Base-by-base conservation (phyloP, 2,113 vertebrate species). In the Cyprinodon variegatus region DNA sequence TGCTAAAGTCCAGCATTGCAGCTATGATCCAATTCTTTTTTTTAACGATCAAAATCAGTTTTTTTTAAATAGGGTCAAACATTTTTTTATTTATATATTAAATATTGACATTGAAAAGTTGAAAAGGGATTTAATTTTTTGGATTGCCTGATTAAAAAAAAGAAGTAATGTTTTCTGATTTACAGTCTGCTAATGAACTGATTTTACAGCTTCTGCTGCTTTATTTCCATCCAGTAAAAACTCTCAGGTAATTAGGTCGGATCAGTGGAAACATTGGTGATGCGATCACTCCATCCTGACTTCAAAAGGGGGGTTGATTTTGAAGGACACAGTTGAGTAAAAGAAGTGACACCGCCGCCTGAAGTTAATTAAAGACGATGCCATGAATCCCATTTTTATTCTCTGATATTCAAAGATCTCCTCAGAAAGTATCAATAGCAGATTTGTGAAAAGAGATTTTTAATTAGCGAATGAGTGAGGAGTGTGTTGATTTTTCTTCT, bases 381-480 rank as follows among this genome's bases (percentile, higher is more conserved):
- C 77, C 61, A 86, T 80, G 77, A 82, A 81, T 79, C 53, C 62
- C 11, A 48, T 79, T 77, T 50, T 84, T 85, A 63, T 82, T 72
- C 78, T 76, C 63, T 74, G 45, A 76, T 75, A 83, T 78, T 88
- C 74, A 89, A 78, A 82, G 68, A 87, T 86, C 74, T 86, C 73
- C 68, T 86, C 68, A 46, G 59, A 85, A 85, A 87, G 78, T 86
- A 84, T 85, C 89, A 87, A 88, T 87, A 79, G 68, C 80, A 76
- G 68, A 85, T 87, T 83, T 83, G 72, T 81, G 74, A 86, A 87
- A 84, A 85, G 74, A 88, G 82, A 84, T 83, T 91, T 90, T 85
- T 89, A 91, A 91, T 91, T 90, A 91, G 69, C 37, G 46, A 89
- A 86, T 83, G 84, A 86, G 79, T 77, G 37, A 83, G 76, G 86